Percentiles rank a stretch among this genome's conserved stretches.
phyloP scores from a whole-genome alignment of 1,140 invertebrate genomes.

The Pseudomyrmex sp. region DNA sequence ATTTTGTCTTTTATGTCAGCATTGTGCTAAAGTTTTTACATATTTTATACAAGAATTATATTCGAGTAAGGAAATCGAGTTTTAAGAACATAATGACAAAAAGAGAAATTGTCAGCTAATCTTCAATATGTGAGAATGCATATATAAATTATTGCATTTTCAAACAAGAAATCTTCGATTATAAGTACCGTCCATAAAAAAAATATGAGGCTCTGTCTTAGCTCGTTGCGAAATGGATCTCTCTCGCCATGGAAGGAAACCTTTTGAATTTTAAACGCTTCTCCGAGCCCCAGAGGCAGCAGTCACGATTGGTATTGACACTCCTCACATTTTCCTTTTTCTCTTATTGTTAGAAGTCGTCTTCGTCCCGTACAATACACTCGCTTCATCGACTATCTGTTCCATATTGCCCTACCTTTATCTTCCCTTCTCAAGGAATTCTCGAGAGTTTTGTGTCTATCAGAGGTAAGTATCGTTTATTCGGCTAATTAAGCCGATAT shows the following conservation, averaged over 20 bases:
- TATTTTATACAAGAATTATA: too few species aligned
- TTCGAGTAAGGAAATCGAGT: too few species aligned
- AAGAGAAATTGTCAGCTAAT: neutral
- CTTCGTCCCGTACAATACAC: slow-evolving; percentile 45
- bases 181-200: slow-evolving; percentile 8
- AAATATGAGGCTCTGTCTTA: slow-evolving; percentile 30
- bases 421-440: slow-evolving; percentile 56
- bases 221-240: slow-evolving; percentile 14
- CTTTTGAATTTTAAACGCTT: slow-evolving; percentile 64
- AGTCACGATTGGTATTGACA: slow-evolving; percentile 67
- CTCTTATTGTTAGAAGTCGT: slow-evolving; percentile 14
- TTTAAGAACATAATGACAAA: neutral
- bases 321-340: slow-evolving; percentile 36
- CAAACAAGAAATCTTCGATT: slow-evolving; percentile 14
- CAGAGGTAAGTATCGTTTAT: slow-evolving; percentile 75
- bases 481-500: slow-evolving; percentile 72
- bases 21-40: neutral
- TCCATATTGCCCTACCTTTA: slow-evolving; percentile 32
- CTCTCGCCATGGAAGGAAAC: slow-evolving; percentile 24
- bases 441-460: slow-evolving; percentile 58
- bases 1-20: neutral
- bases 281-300: slow-evolving; percentile 37
- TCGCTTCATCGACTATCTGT: slow-evolving; percentile 61
- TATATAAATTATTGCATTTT: neutral
- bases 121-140: neutral